phyloP scores from a whole-genome alignment of 2,113 vertebrate species.

The Plecotus auritus region DNA sequence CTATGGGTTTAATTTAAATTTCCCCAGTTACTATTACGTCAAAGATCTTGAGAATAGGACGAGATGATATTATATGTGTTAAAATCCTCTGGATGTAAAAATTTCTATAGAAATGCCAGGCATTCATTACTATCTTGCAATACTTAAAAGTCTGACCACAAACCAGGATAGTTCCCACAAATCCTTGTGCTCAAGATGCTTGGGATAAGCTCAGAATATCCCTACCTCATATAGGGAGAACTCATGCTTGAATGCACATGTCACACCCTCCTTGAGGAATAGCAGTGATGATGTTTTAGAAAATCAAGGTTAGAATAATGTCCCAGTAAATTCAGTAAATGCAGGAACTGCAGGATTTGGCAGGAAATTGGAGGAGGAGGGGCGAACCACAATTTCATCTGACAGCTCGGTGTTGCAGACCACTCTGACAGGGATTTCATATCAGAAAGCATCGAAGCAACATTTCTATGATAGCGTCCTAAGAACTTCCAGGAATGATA shows the following conservation, averaged over 20 bases:
- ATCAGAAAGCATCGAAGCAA: not conserved
- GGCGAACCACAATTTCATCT: not conserved
- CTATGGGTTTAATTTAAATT: constrained; percentile 25
- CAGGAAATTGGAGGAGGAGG: not conserved
- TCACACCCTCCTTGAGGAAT: not conserved
- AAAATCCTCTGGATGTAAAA: not conserved
- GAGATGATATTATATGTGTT: not conserved
- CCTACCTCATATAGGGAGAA: not conserved
- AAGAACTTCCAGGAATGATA: not conserved
- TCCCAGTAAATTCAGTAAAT: not conserved
- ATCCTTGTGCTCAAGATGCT: not conserved
- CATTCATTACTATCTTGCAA: not conserved
- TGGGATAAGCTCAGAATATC: not conserved
- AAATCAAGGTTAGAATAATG: constrained; percentile 31
- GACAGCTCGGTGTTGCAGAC: not conserved
- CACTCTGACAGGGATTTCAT: not conserved
- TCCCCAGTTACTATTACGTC: not conserved
- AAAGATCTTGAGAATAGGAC: constrained; percentile 13
- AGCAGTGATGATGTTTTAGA: not conserved
- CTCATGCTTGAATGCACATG: not conserved
- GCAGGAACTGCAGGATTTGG: not conserved
- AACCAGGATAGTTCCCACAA: not conserved
- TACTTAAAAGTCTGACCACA: not conserved
- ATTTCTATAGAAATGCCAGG: not conserved
- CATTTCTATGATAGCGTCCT: not conserved